A percentile compares a stretch with the other conserved stretches of the same genome.
These are phyloP conservation scores for Leptopilina drosophilae DNA, from an alignment of 2,888 invertebrate species.

Conservation along the genomic window DNA sequence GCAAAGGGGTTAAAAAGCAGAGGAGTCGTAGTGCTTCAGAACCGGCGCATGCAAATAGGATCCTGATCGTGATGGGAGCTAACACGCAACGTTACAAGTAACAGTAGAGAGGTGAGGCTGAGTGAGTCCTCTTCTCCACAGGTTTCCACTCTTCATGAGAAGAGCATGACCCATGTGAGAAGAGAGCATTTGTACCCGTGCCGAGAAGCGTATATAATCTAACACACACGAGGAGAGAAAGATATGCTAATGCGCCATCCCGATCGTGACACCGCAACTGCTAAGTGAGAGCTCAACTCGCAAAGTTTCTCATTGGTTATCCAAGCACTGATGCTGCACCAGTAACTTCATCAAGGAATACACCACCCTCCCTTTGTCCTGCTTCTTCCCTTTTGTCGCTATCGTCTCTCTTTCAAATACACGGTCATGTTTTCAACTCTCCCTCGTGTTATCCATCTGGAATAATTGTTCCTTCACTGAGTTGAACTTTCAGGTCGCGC, in stretches of 20 bases:
- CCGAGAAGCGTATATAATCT: slow-evolving; percentile 41
- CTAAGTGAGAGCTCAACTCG: slow-evolving; percentile 77
- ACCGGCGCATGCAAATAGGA: slow-evolving; percentile 75
- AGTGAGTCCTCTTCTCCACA: slow-evolving; percentile 62
- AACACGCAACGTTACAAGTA: slow-evolving; percentile 71
- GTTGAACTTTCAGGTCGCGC: neutral
- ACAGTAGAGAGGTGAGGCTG: slow-evolving; percentile 58
- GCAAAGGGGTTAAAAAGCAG: neutral
- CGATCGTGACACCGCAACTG: slow-evolving; percentile 75
- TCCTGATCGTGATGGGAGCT: slow-evolving; percentile 75
- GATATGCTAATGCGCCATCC: slow-evolving; percentile 75
- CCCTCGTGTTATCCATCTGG: slow-evolving; percentile 18
- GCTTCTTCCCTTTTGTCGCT: neutral
- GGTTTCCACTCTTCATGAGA: slow-evolving; percentile 51
- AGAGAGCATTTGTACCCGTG: slow-evolving; percentile 54
- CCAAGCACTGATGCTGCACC: slow-evolving; percentile 39
- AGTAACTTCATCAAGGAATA: slow-evolving; percentile 28
- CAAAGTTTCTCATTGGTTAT: slow-evolving; percentile 63
- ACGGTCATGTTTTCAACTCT: slow-evolving; percentile 20
- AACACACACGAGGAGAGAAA: slow-evolving; percentile 56
- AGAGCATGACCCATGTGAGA: slow-evolving; percentile 65
- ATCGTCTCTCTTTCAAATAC: neutral
- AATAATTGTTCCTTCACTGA: slow-evolving; percentile 46
- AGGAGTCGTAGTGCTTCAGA: slow-evolving; percentile 65
- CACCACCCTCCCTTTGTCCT: slow-evolving; percentile 21